Percentiles rank a stretch among this genome's conserved stretches.
These are phyloP conservation scores for Prionchulus punctatus DNA, from an alignment of 2,888 invertebrate species.

Conservation along the genomic window DNA sequence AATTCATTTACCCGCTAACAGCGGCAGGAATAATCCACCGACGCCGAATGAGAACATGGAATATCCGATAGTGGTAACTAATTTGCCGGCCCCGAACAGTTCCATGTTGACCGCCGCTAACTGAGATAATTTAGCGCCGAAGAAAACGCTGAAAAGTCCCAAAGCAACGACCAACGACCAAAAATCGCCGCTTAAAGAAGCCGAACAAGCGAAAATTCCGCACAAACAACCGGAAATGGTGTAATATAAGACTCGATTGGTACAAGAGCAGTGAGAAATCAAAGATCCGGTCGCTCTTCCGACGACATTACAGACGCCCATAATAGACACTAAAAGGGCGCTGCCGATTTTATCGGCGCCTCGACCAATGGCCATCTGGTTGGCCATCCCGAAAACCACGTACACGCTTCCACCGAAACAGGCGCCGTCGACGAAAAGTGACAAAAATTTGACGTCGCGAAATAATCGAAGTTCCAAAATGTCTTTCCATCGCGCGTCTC, in stretches of 20 bases:
- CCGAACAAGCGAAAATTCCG: not conserved
- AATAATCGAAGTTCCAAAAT: constrained; percentile 4
- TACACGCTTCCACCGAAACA: not conserved
- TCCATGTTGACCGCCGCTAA: constrained; percentile 8
- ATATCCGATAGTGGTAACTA: constrained; percentile 9
- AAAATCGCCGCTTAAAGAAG: not conserved
- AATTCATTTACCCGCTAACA: constrained; percentile 5
- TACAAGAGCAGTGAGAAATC: not conserved
- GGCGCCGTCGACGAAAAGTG: not conserved
- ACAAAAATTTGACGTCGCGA: not conserved
- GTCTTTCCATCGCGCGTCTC: not conserved
- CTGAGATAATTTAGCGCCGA: constrained; percentile 9
- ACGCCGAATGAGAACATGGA: constrained; percentile 8
- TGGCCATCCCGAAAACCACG: constrained; percentile 3
- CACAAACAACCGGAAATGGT: not conserved
- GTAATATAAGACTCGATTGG: not conserved
- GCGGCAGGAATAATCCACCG: constrained; percentile 2
- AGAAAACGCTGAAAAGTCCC: constrained; percentile 5
- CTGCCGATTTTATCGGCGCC: not conserved
- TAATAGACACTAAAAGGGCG: not conserved
- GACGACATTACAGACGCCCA: constrained; percentile 1
- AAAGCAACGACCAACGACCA: not conserved
- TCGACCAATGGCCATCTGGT: not conserved
- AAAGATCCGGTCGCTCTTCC: not conserved
- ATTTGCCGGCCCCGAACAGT: constrained; percentile 4